phyloP scores from a whole-genome alignment of 2,888 invertebrate genomes.

The Aphodius granarius region DNA sequence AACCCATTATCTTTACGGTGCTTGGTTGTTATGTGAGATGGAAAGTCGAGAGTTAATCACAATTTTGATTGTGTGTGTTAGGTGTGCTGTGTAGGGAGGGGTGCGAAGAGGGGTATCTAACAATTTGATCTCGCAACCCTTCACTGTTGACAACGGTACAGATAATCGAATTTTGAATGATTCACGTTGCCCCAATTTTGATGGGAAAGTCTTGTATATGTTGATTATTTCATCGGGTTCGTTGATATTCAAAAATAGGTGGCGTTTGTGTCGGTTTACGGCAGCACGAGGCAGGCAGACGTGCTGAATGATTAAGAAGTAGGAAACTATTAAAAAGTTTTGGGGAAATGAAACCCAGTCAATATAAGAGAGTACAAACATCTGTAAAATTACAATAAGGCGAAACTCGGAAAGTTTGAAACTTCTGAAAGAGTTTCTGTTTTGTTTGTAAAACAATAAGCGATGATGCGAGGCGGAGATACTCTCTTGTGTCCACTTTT shows the following conservation, averaged over 20 bases:
- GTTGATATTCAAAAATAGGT: not conserved
- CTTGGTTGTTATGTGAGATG: not conserved
- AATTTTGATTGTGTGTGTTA: not conserved
- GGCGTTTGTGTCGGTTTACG: too few species aligned
- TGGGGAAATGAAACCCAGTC: not conserved
- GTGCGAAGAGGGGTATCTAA: not conserved
- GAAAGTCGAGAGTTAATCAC: not conserved
- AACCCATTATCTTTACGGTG: not conserved
- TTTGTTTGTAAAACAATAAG: not conserved
- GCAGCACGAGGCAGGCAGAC: not conserved
- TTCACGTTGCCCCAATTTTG: not conserved
- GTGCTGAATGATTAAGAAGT: not conserved
- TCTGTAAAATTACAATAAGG: not conserved
- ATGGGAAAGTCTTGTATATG: not conserved
- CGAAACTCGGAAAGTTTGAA: not conserved
- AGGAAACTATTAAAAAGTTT: not conserved
- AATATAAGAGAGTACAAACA: not conserved
- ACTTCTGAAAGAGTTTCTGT: too few species aligned
- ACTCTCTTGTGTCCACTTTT: not conserved
- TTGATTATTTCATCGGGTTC: not conserved
- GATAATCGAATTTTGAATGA: not conserved
- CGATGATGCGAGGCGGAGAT: not conserved
- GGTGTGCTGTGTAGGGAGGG: not conserved
- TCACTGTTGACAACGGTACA: not conserved
- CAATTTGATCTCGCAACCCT: not conserved